Evolutionary conservation across 1,140 invertebrate species (phyloP), one percentile per base, ranked within the genome.

Genomic region (Trichonephila clavipes): DNA sequence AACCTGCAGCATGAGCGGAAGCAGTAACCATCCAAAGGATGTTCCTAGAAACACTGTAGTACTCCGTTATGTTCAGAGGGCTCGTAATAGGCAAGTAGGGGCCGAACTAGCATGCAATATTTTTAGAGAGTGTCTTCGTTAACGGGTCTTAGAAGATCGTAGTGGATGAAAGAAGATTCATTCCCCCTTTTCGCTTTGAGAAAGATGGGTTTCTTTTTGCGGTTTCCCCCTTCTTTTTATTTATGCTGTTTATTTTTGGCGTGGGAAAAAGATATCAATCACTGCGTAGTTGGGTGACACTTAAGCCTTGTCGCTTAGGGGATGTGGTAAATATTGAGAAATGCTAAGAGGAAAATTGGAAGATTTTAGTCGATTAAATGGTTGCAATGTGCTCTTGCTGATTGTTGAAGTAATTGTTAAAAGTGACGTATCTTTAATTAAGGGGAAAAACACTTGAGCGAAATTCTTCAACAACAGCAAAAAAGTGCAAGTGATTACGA

Each of bases 241-340:
- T 83, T 83, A 83, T 83, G 82, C 82, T 83, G 82, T 83, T 83
- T 83, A 24, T 83, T 83, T 83, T 83, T 83, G 82, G 82, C 82
- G 51, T 83, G 82, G 82, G 82, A 83, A 83, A 83, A 77, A 77
- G 72, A 28, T 83, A 59, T 83, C 82, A 83, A 83, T 83, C 82
- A 83, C 51, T n/a, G 51, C n/a, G 82, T 83, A 83, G 82, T 83
- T 83, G 82, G 40, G 82, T 59, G 82, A 82, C 77, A 82, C 77
- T 44, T 82, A 82, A 82, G 34, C 66, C 66, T 12, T 10, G 21
- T 58, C n/a, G 40, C 19, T 44, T 7, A 44, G 16, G 82, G 44
- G 82, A 18, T 59, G 82, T 19, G 18, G 44, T 51, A 51, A 58
- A 83, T 21, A 83, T 83, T 83, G 82, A 58, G 21, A 40, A 28